phyloP scores from a whole-genome alignment of 2,113 vertebrate genomes.

The Gymnarchus niloticus region DNA sequence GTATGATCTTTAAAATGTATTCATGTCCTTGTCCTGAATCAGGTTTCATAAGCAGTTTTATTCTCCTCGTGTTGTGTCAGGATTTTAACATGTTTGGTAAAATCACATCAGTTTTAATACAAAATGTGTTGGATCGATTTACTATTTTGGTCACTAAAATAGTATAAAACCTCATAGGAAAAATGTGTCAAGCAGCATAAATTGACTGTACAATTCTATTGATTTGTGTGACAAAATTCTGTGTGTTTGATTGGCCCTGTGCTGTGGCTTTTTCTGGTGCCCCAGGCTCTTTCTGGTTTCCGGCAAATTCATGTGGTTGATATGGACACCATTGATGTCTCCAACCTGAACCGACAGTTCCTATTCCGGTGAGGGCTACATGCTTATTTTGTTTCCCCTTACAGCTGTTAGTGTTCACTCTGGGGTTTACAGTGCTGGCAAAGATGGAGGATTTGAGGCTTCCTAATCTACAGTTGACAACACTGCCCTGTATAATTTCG shows the following conservation, averaged over 20 bases:
- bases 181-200: not conserved
- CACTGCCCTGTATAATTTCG: not conserved
- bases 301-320: slow-evolving; percentile 95
- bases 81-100: not conserved
- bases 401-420: not conserved
- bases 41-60: not conserved
- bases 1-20: slow-evolving; percentile 55
- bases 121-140: not conserved
- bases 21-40: not conserved
- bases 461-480: not conserved
- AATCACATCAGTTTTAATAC: not conserved
- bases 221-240: not conserved
- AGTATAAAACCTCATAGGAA: no score
- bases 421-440: not conserved
- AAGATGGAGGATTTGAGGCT: not conserved
- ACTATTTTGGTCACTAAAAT: not conserved
- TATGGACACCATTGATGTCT: slow-evolving; percentile 95
- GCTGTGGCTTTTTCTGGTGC: slow-evolving; percentile 31
- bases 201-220: not conserved
- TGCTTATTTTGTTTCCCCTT: not conserved
- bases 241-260: slow-evolving; percentile 19
- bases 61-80: no score
- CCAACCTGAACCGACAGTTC: slow-evolving; percentile 94
- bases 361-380: slow-evolving; percentile 78
- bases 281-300: slow-evolving; percentile 89